Conservation (phyloP, 2,113 vertebrate genomes). For the Bothrops jararaca region DNA sequence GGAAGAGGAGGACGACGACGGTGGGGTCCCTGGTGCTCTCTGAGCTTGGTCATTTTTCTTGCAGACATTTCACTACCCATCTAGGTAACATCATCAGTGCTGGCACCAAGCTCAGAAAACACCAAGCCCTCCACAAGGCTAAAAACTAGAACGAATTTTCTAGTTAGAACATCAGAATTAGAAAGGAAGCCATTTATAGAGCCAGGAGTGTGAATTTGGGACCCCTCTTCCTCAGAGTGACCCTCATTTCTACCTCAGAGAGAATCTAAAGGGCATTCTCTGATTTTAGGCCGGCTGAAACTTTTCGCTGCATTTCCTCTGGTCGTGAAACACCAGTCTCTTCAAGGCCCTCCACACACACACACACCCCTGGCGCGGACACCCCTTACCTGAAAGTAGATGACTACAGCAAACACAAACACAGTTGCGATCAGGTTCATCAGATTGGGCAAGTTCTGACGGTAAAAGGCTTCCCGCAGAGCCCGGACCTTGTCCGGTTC, state of each 20-base stretch:
- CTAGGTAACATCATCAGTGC: too few species aligned
- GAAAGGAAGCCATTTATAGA: too few species aligned
- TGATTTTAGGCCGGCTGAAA: not conserved
- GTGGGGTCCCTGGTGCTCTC: too few species aligned
- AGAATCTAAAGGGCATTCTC: not conserved
- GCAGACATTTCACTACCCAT: too few species aligned
- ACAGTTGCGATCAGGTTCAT: constrained; percentile 81
- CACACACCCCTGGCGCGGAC: too few species aligned
- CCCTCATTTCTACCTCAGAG: not conserved
- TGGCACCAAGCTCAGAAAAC: too few species aligned
- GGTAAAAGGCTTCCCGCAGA: constrained; percentile 76
- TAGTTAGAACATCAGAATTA: too few species aligned
- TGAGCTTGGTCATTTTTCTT: too few species aligned
- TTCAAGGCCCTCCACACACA: rapidly evolving
- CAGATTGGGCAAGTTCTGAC: constrained; percentile 78
- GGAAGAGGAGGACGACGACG: too few species aligned
- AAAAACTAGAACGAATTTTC: too few species aligned
- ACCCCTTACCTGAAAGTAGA: constrained; percentile 75
- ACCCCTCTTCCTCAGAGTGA: not conserved
- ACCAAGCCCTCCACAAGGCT: too few species aligned
- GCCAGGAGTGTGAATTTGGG: not conserved
- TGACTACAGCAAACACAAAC: constrained; percentile 78
- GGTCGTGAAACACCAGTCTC: not conserved
- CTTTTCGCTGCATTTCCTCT: not conserved
- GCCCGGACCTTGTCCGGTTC: constrained; percentile 78